Evolutionary conservation across 2,113 vertebrate species (phyloP).

Genomic region (Monarcha castaneiventris): DNA sequence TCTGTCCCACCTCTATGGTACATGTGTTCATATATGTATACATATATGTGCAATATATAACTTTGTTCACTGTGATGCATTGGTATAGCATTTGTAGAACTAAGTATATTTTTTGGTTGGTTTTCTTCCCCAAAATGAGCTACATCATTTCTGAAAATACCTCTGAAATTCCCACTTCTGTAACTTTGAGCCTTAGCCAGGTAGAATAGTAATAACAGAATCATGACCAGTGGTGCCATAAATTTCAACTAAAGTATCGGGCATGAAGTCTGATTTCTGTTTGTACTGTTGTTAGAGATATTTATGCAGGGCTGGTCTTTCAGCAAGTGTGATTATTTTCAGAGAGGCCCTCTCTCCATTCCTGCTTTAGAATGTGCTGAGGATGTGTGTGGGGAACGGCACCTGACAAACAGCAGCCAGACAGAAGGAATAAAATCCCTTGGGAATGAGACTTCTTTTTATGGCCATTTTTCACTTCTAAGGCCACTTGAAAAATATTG

Average conservation of each 20-base stretch:
- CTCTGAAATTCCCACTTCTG: conserved; percentile 33
- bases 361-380: conserved; percentile 45
- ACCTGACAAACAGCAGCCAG: conserved; percentile 41
- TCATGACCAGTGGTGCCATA: conserved; percentile 12
- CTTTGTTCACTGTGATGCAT: neutral
- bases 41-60: neutral
- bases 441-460: conserved; percentile 41
- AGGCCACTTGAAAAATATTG: conserved; percentile 61
- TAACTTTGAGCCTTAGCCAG: conserved; percentile 44
- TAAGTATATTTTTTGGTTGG: neutral
- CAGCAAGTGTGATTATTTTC: conserved; percentile 67
- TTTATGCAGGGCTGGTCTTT: conserved; percentile 61
- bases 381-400: neutral
- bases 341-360: conserved; percentile 48
- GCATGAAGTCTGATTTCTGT: conserved; percentile 43
- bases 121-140: neutral
- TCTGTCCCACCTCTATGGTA: neutral
- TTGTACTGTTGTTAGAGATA: conserved; percentile 53
- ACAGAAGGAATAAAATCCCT: conserved; percentile 24
- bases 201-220: conserved; percentile 58
- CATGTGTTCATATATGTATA: neutral
- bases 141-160: conserved; percentile 38
- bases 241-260: conserved; percentile 26
- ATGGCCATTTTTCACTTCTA: conserved; percentile 48
- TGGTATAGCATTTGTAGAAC: neutral